Percentiles rank a stretch among this genome's conserved stretches.
Evolutionary conservation across 1,140 invertebrate species (phyloP).

Genomic region (Saxidomus purpurata): DNA sequence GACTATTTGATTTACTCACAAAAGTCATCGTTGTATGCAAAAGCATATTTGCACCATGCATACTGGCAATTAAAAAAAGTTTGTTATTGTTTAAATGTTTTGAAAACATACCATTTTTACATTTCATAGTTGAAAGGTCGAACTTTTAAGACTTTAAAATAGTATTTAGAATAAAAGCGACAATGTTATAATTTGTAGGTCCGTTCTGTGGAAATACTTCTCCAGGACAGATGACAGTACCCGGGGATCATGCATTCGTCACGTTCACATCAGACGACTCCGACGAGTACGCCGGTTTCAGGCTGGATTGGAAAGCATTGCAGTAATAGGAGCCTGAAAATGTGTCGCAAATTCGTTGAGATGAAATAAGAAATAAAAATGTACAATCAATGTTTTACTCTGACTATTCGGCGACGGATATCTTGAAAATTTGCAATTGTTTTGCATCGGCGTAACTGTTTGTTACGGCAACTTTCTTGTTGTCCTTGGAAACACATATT

Average conservation of each 20-base stretch:
- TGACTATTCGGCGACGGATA: neutral
- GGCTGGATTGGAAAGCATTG: constrained; percentile 37
- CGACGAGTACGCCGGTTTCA: constrained; percentile 48
- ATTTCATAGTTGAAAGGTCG: no score
- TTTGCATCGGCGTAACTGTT: constrained; percentile 13
- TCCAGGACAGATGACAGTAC: constrained; percentile 7
- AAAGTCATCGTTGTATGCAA: no score
- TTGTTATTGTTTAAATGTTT: no score
- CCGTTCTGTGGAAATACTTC: constrained; percentile 38
- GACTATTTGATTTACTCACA: no score
- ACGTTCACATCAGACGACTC: constrained; percentile 15
- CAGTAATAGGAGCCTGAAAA: neutral
- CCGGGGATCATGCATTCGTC: constrained; percentile 17
- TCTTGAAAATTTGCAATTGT: constrained; percentile 2
- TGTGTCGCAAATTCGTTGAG: neutral
- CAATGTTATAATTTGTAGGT: neutral
- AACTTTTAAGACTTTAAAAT: no score
- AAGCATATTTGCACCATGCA: no score
- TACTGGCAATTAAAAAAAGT: no score
- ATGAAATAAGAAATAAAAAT: neutral
- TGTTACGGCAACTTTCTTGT: constrained; percentile 5
- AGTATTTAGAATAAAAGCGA: no score
- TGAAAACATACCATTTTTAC: no score
- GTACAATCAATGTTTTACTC: neutral
- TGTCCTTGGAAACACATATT: constrained; percentile 5